Base-by-base conservation (phyloP, 2,888 invertebrate species). In the Operophtera brumata region DNA sequence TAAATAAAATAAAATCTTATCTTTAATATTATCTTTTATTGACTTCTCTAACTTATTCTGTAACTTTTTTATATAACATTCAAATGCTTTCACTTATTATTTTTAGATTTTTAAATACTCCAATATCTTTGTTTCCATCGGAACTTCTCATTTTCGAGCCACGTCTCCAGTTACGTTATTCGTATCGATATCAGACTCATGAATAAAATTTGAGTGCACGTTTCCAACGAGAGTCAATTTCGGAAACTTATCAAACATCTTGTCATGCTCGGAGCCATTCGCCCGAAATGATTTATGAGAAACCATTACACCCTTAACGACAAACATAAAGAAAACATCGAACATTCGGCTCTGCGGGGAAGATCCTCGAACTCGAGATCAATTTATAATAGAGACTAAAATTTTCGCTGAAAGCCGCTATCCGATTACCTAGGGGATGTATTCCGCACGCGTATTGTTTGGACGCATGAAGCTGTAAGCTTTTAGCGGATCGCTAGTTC, bases 361-460 rank as follows among this genome's bases (percentile, higher is more conserved):
- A 45, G 71, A 70, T 71, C 77, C 73, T 69, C 71, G 76, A 79
- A 77, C 73, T 73, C 75, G 64, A 78, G 78, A 75, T 82, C 81
- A 78, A 81, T 83, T 82, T 84, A 77, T 82, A 79, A 78, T 80
- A 79, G 73, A 75, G 71, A 75, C 75, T 73, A 77, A 82, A 82
- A 81, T 80, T 79, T 80, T 75, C 73, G 80, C 70, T 80, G 78
- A 81, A 83, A 84, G 78, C 81, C 78, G 78, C 77, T 84, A 82
- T 84, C 81, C 75, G 80, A 82, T 84, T 84, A 83, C 83, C 78
- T 75, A 73, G 67, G 75, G 78, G 78, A 78, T 82, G 74, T 82
- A 75, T 80, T 80, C 78, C 69, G 75, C 71, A 70, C 75, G 77
- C 77, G 73, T 75, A 64, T 67, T 66, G 64, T 64, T 68, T 40